Evolutionary conservation across 2,797 vertebrate species (phyloP).

Genomic region (Crypturellus tataupa): DNA sequence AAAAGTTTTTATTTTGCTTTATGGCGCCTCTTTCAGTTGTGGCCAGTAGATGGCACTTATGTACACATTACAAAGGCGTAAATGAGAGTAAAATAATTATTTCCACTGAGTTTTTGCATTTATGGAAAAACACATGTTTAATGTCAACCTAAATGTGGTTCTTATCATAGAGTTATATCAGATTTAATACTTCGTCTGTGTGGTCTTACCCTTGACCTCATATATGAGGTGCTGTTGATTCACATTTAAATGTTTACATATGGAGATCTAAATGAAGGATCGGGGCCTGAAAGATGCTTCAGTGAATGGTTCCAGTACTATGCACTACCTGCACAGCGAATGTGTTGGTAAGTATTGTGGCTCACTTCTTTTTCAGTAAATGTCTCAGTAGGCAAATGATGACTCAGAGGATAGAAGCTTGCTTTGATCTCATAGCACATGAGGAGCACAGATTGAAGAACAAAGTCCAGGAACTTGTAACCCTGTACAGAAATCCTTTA

Average conservation of each 20-base stretch:
- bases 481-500: neutral
- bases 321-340: neutral
- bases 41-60: constrained; percentile 64
- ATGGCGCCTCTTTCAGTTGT: neutral
- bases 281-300: neutral
- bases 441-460: constrained; percentile 19
- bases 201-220: neutral
- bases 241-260: neutral
- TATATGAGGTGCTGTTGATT: neutral
- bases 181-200: neutral
- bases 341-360: neutral
- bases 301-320: neutral
- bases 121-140: neutral
- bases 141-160: neutral
- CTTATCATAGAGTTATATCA: neutral
- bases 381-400: neutral
- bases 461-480: constrained; percentile 48
- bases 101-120: neutral
- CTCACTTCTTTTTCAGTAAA: neutral
- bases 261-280: neutral
- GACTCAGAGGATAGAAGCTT: neutral
- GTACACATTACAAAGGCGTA: neutral
- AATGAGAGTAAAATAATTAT: accelerated
- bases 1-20: neutral
- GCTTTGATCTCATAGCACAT: neutral